phyloP scores from a whole-genome alignment of 1,140 invertebrate species.

The Maconellicoccus hirsutus region DNA sequence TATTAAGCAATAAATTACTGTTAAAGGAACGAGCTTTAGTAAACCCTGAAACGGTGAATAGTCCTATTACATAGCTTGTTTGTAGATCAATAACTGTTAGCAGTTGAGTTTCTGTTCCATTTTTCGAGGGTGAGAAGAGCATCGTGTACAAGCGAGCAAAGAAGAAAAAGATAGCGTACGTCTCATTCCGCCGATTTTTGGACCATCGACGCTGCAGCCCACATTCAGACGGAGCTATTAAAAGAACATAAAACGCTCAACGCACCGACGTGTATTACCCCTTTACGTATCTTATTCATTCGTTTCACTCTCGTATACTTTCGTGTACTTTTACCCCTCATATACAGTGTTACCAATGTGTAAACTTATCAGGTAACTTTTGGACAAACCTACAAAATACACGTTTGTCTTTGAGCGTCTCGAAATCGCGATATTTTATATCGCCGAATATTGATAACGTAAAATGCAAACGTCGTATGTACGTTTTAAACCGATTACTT shows the following conservation, averaged over 20 bases:
- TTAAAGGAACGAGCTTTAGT: constrained; percentile 2
- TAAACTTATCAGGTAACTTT: too few relatives aligned
- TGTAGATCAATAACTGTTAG: constrained; percentile 9
- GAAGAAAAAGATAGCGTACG: background rate
- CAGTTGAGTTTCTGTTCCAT: background rate
- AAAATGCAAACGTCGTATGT: too few relatives aligned
- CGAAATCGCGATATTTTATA: too few relatives aligned
- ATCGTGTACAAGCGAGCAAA: background rate
- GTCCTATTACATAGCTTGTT: constrained; percentile 3
- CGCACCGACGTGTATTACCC: background rate
- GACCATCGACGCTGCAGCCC: background rate
- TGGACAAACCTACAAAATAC: too few relatives aligned
- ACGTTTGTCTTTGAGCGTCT: too few relatives aligned
- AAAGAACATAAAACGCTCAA: constrained; percentile 5
- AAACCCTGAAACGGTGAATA: constrained; percentile 3
- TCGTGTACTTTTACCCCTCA: background rate
- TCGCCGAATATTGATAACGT: too few relatives aligned
- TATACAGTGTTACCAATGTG: background rate
- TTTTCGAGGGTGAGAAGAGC: background rate
- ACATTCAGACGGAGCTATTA: background rate
- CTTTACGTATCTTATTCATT: background rate
- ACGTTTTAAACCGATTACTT: too few relatives aligned
- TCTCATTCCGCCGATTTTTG: constrained; percentile 3
- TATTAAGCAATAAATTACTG: background rate
- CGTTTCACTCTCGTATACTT: background rate